Percentiles rank a stretch among this genome's conserved stretches.
phyloP scores from a whole-genome alignment of 2,797 vertebrate species.

The Pseudochromis fuscus region DNA sequence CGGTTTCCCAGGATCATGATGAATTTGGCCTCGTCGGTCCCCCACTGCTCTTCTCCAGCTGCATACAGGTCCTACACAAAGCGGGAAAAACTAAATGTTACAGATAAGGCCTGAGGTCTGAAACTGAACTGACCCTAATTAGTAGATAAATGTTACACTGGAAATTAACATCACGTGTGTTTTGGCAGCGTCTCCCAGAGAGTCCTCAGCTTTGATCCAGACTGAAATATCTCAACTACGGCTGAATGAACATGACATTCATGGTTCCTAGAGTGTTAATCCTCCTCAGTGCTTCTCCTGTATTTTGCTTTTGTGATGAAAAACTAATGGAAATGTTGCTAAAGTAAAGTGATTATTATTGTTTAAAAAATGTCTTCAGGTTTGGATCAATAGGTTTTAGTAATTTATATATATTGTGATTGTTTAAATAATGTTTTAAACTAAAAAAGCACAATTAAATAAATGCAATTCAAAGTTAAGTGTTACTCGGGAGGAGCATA shows the following conservation, averaged over 20 bases:
- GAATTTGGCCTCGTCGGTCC: constrained; percentile 96
- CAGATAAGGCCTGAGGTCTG: neutral
- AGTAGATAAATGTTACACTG: too few relatives aligned
- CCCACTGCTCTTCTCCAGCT: constrained; percentile 95
- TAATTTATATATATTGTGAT: neutral
- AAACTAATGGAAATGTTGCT: neutral
- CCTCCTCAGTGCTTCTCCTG: too few relatives aligned
- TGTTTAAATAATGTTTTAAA: neutral
- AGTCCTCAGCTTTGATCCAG: too few relatives aligned
- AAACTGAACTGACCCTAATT: too few relatives aligned
- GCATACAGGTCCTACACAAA: constrained; percentile 89
- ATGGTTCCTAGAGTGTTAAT: too few relatives aligned
- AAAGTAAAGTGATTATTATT: neutral
- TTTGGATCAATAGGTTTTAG: neutral
- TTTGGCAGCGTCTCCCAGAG: too few relatives aligned
- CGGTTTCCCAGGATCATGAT: constrained; percentile 96
- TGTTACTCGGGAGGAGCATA: too few relatives aligned
- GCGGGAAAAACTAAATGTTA: neutral
- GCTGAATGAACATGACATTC: too few relatives aligned
- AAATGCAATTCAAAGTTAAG: too few relatives aligned
- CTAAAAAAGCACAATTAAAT: too few relatives aligned
- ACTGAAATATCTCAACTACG: too few relatives aligned
- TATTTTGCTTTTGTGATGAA: too few relatives aligned
- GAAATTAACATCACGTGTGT: neutral
- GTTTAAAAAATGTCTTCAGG: neutral